Evolutionary conservation across 2,888 invertebrate species (phyloP), one percentile per base, ranked within the genome.

Genomic region (Saturnia pavonia): DNA sequence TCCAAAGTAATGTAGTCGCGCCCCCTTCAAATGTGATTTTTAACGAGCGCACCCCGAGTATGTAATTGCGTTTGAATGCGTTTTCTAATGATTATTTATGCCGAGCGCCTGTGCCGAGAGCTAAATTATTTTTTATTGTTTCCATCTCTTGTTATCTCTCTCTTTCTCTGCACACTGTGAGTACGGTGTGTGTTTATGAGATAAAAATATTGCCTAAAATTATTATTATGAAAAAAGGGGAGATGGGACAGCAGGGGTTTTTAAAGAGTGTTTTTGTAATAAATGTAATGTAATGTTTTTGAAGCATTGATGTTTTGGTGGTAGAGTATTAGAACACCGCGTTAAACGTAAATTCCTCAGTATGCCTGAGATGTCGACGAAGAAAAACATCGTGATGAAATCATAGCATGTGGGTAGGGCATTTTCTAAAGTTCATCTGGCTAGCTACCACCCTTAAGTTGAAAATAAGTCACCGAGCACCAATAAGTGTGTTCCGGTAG

Each of bases 101-200:
- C 72, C 71, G 70, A 65, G 72, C 76, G 68, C 25, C 57, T 60
- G 69, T 48, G 80, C 75, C 76, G 75, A 79, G 80, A 84, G 80
- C 80, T 78, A 85, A 88, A 89, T 90, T 87, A 89, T 88, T 89
- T 90, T 90, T 90, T 90, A 91, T 88, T 85, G 86, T 84, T 84
- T 82, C 78, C 83, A 82, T 83, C 81, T 79, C 78, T n/a, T 54
- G 40, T 42, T 73, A 71, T 74, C 70, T 70, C 74, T 76, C 73
- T 73, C 73, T 76, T 72, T 40, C 40, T n/a, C 65, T 6, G 19
- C 11, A n/a, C 65, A 6, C 4, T n/a, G 19, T n/a, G 65, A 65
- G n/a, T n/a, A 27, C 57, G 27, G 14, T 16, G 57, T 27, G 27
- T 60, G 27, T 43, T 63, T 34, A 60, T 25, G 54, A 57, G 75